Base-by-base conservation (phyloP, 2,888 invertebrate species). In the Hirtodrosophila alboralis region DNA sequence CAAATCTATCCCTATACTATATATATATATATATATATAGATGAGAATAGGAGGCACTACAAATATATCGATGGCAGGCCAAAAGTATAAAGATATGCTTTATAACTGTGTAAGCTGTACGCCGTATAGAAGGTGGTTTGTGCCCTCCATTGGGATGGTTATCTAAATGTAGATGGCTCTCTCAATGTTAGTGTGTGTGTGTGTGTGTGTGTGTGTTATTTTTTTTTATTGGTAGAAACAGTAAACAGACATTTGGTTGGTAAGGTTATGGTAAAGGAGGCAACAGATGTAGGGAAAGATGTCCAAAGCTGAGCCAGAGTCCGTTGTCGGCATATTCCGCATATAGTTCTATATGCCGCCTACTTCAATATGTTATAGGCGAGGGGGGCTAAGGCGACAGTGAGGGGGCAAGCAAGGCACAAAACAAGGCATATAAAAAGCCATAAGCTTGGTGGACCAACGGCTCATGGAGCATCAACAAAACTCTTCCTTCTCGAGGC, bases 351-450 rank as follows among this genome's bases (percentile, higher is more conserved):
- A n/a, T n/a, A 41, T 33, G 69, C 30, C 76, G 85, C 79, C 85
- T 79, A 60, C 83, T 84, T 78, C 85, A 78, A 79, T 78, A 81
- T 81, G 78, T 64, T 78, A 37, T 60, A 73, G n/a, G n/a, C 52
- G 58, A 53, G 62, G 59, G 70, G 44, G 44, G 59, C 81, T 70
- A 18, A 3, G 18, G 18, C 18, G 3, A 3, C 18, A 18, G 5
- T 3, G 18, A 3, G 3, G 18, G 18, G 4, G 18, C 18, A 1
- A 2, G 18, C 18, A 18, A 18, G 18, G n/a, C n/a, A n/a, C 18
- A 18, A 67, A 70, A 84, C 75, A 78, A 81, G 85, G 81, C 79
- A 78, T 71, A 79, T 85, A 79, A 85, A 81, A 84, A 78, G 71
- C 79, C 85, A 67, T 78, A 84, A 77, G 77, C 77, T 69, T 51